Evolutionary conservation across 1,140 invertebrate genomes (phyloP).

Genomic region (Drosophila sulfurigaster): DNA sequence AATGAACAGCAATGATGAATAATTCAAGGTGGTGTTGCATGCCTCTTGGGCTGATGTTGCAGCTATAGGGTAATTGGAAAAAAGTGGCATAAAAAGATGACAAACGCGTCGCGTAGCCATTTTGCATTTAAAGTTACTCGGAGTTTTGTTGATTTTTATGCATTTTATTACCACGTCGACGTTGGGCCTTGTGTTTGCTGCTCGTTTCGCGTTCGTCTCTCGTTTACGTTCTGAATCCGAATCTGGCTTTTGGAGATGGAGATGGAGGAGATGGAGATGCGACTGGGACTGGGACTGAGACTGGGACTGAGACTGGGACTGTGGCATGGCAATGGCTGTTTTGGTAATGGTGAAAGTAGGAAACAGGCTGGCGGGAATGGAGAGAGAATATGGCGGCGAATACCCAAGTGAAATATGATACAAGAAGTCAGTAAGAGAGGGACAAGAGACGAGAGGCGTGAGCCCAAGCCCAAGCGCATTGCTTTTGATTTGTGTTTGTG

Average conservation of each 20-base stretch:
- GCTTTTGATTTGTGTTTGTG: conserved; percentile 81
- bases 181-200: not conserved
- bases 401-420: conserved; percentile 80
- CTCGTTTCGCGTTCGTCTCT: not conserved
- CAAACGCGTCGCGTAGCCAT: conserved; percentile 42
- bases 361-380: conserved; percentile 8
- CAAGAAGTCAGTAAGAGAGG: conserved; percentile 55
- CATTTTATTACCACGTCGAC: conserved; percentile 58
- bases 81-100: conserved; percentile 31
- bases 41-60: not conserved
- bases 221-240: conserved; percentile 3
- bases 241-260: not conserved
- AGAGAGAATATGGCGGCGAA: conserved; percentile 37
- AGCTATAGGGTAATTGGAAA: conserved; percentile 4
- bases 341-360: conserved; percentile 43
- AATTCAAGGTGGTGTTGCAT: not conserved
- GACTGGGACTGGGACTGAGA: no score
- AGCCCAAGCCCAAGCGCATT: conserved; percentile 51
- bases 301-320: no score
- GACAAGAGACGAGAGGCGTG: not conserved
- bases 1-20: not conserved
- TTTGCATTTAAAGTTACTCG: conserved; percentile 70
- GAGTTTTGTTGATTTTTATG: conserved; percentile 52
- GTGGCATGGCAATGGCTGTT: conserved; percentile 23
- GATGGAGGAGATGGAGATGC: no score